A percentile compares a stretch with the other conserved stretches of the same genome.
Conservation (phyloP, 2,113 vertebrate species). For the Bufo bufo region DNA sequence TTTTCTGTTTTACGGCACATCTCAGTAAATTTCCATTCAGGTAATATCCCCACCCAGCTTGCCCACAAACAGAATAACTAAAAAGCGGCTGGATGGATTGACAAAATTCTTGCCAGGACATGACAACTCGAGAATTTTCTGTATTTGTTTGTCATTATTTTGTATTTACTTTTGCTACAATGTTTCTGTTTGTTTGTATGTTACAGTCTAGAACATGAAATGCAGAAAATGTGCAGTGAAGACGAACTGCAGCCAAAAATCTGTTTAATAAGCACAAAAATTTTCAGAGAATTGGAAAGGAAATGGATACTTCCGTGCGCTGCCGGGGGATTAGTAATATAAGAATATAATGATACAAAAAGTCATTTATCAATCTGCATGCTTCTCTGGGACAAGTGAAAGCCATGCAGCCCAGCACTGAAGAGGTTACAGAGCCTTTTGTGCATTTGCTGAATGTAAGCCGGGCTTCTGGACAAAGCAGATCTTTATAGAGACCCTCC, state of each 20-base stretch:
- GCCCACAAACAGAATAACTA: not conserved
- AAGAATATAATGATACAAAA: slow-evolving; percentile 38
- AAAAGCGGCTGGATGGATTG: not conserved
- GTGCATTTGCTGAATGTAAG: slow-evolving; percentile 16
- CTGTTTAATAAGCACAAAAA: slow-evolving; percentile 1
- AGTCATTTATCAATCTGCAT: slow-evolving; percentile 45
- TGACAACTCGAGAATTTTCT: not conserved
- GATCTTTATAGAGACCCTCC: slow-evolving; percentile 31
- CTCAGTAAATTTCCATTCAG: not conserved
- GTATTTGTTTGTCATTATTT: not conserved
- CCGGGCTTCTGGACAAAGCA: slow-evolving; percentile 26
- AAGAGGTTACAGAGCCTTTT: slow-evolving; percentile 28
- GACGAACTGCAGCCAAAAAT: not conserved
- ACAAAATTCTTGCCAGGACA: not conserved
- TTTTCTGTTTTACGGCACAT: not conserved
- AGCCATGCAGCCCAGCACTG: not conserved
- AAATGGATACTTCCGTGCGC: slow-evolving; percentile 26
- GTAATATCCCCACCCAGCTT: not conserved
- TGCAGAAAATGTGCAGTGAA: not conserved
- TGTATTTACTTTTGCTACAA: not conserved
- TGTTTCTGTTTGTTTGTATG: not conserved
- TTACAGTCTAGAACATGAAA: not conserved
- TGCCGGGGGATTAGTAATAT: slow-evolving; percentile 34
- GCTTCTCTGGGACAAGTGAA: not conserved
- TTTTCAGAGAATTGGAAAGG: not conserved